Conservation (phyloP, 2,113 vertebrate species). For the Delphinapterus leucas region DNA sequence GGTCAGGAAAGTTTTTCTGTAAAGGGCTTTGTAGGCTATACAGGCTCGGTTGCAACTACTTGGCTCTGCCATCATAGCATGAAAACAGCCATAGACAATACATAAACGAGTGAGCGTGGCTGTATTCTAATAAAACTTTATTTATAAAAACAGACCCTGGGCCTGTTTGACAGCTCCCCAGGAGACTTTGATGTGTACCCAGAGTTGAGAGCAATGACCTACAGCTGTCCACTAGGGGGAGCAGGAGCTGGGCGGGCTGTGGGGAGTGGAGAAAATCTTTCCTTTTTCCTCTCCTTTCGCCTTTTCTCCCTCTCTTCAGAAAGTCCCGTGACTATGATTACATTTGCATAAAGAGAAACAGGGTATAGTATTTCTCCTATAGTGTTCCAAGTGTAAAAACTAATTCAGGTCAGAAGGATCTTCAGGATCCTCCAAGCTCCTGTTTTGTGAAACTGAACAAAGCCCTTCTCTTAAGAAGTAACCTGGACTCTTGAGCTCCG, state of each 20-base stretch:
- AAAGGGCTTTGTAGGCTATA: background rate
- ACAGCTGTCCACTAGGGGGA: background rate
- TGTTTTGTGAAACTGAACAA: background rate
- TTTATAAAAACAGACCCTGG: background rate
- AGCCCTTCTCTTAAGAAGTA: slow-evolving; percentile 1
- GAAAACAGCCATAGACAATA: background rate
- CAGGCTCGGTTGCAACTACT: background rate
- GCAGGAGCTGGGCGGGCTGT: background rate
- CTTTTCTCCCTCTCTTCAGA: background rate
- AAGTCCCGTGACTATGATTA: background rate
- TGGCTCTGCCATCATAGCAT: background rate
- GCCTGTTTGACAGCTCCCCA: background rate
- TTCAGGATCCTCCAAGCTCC: background rate
- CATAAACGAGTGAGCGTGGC: background rate
- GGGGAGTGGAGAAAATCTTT: background rate
- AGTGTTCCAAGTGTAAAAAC: background rate
- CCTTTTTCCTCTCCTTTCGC: background rate
- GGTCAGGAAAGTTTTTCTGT: background rate
- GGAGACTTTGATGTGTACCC: background rate
- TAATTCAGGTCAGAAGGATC: background rate
- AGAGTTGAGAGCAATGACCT: background rate
- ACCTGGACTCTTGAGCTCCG: background rate
- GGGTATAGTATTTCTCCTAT: background rate
- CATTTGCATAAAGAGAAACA: background rate
- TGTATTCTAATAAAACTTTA: background rate